Evolutionary conservation across 2,888 invertebrate genomes (phyloP).

Genomic region (Thereva nobilitata): DNA sequence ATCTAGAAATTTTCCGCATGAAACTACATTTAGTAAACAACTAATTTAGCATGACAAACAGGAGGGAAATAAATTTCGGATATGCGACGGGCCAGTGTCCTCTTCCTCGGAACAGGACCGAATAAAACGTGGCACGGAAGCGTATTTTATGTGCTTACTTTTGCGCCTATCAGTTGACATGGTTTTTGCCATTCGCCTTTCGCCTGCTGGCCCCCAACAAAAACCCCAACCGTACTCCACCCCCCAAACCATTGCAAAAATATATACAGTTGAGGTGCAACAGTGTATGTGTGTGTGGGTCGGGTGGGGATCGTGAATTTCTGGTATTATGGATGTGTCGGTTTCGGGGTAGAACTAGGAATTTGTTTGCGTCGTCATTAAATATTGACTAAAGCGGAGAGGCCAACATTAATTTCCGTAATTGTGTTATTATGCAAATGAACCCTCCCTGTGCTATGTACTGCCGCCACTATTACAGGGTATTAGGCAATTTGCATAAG

Average conservation of each 20-base stretch:
- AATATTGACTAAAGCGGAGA: slow-evolving; percentile 28
- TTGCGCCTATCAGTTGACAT: slow-evolving; percentile 22
- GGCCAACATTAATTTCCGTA: slow-evolving; percentile 30
- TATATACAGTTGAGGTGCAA: neutral
- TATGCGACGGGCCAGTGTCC: neutral
- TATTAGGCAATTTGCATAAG: slow-evolving; percentile 30
- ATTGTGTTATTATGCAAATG: slow-evolving; percentile 34
- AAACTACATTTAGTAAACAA: slow-evolving; percentile 9
- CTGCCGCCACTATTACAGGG: slow-evolving; percentile 21
- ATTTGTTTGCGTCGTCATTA: slow-evolving; percentile 32
- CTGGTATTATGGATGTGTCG: neutral
- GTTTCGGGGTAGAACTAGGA: slow-evolving; percentile 14
- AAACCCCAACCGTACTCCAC: too few relatives aligned
- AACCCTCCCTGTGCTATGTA: slow-evolving; percentile 4
- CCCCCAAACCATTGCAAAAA: neutral
- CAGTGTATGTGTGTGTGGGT: neutral
- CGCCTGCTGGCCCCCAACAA: slow-evolving; percentile 13
- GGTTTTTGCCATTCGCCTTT: slow-evolving; percentile 1
- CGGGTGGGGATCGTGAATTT: neutral
- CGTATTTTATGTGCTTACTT: slow-evolving; percentile 11
- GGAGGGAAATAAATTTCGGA: slow-evolving; percentile 15
- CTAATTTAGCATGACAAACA: slow-evolving; percentile 20
- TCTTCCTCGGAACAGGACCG: neutral
- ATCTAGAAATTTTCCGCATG: neutral
- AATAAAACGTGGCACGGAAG: neutral